Conservation (phyloP, 92 coral and sea anemone genomes). For the Epizoanthus rinbou region DNA sequence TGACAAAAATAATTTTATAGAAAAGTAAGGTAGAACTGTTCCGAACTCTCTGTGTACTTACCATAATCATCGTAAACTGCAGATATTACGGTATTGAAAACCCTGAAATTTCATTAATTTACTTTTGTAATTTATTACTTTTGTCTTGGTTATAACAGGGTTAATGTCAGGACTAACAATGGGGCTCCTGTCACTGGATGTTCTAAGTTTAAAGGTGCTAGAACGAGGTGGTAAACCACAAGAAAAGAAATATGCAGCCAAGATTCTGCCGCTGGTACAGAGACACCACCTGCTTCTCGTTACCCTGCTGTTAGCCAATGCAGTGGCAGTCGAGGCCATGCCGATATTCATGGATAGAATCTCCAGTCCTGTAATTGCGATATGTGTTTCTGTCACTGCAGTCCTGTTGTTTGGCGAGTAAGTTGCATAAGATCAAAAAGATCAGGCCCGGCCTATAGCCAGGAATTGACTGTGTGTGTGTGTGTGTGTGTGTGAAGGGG, state of each 20-base stretch:
- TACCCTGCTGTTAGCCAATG: conserved; percentile 90
- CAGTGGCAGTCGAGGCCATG: conserved; percentile 97
- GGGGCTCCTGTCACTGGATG: conserved; percentile 94
- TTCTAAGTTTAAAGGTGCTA: conserved; percentile 92
- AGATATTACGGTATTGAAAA: no score
- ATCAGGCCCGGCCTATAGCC: no score
- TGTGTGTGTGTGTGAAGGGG: no score
- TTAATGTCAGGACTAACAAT: conserved; percentile 96
- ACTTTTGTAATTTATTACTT: background rate
- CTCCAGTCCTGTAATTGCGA: conserved; percentile 89
- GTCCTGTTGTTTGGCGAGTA: conserved; percentile 99
- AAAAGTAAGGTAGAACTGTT: no score
- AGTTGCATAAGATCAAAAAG: conserved; percentile 34
- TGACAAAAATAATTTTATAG: no score
- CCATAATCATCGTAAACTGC: no score
- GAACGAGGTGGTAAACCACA: conserved; percentile 89
- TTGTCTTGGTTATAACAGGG: conserved; percentile 49
- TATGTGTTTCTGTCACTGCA: conserved; percentile 96
- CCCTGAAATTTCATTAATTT: no score
- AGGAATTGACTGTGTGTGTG: no score
- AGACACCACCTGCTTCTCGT: conserved; percentile 90
- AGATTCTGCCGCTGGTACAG: conserved; percentile 87
- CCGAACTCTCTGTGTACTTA: no score
- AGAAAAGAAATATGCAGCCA: conserved; percentile 80
- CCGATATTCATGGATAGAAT: conserved; percentile 95